A percentile compares a stretch with the other conserved stretches of the same genome.
phyloP scores from a whole-genome alignment of 2,113 vertebrate species.

The human region DNA sequence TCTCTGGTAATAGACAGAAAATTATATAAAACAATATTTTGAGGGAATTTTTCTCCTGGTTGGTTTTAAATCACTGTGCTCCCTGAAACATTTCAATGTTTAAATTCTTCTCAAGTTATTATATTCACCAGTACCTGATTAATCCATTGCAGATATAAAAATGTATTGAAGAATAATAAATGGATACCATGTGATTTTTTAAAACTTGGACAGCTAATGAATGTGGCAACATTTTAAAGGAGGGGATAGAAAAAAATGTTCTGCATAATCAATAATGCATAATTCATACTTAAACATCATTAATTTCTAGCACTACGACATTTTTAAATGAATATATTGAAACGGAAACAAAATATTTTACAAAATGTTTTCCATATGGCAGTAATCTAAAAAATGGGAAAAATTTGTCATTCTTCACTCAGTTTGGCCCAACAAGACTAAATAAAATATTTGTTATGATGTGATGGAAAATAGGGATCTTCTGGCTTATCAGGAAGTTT shows the following conservation, averaged over 20 bases:
- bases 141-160: background rate
- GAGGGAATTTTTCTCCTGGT: background rate
- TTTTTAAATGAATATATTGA: background rate
- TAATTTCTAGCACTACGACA: background rate
- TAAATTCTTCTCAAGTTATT: background rate
- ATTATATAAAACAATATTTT: slow-evolving; percentile 1
- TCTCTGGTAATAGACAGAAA: background rate
- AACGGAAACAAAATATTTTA: background rate
- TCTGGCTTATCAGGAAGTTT: background rate
- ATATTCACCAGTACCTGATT: background rate
- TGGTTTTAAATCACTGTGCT: background rate
- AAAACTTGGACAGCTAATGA: background rate
- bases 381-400: background rate
- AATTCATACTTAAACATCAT: background rate
- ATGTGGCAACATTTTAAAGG: background rate
- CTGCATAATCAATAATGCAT: background rate
- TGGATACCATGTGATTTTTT: background rate
- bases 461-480: background rate
- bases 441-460: background rate
- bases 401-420: background rate
- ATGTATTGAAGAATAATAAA: background rate
- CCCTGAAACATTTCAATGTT: background rate
- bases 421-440: background rate
- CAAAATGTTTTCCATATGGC: background rate
- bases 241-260: background rate